These are phyloP conservation scores for Onychomys arenicola DNA, from an alignment of 2,797 vertebrate genomes.

Conservation along the genomic window DNA sequence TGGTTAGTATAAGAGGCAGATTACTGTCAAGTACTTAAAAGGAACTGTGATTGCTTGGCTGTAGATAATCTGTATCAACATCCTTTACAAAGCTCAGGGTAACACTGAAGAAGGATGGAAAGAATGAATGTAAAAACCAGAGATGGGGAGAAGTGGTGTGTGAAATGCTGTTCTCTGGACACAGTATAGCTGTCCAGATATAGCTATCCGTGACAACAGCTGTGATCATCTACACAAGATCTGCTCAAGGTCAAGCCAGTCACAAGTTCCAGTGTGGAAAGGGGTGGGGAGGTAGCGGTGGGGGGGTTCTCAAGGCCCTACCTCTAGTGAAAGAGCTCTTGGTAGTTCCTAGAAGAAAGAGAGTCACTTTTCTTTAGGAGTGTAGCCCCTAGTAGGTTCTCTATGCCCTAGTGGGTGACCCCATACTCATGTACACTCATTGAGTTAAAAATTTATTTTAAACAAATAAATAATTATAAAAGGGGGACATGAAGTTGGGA, in stretches of 20 bases:
- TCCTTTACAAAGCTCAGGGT: neutral
- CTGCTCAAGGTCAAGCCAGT: neutral
- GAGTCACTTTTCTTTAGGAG: neutral
- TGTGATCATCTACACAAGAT: neutral
- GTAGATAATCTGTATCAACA: neutral
- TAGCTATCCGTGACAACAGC: neutral
- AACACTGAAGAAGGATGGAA: neutral
- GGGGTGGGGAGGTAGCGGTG: no score
- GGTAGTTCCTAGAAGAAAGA: neutral
- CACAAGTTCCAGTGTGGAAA: neutral
- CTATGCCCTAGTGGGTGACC: no score
- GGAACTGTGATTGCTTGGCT: neutral
- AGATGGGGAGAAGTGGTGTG: neutral
- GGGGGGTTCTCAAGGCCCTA: neutral
- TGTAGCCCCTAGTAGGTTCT: neutral
- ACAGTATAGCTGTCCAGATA: neutral
- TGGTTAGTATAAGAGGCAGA: neutral
- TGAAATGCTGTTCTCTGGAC: neutral
- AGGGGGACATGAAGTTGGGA: neutral
- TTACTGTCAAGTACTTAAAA: neutral
- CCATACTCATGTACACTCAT: neutral
- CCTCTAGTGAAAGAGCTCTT: neutral
- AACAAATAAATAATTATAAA: neutral
- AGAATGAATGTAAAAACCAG: neutral
- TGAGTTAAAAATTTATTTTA: neutral